Conservation (phyloP, 2,113 vertebrate genomes). For the Bungarus multicinctus region DNA sequence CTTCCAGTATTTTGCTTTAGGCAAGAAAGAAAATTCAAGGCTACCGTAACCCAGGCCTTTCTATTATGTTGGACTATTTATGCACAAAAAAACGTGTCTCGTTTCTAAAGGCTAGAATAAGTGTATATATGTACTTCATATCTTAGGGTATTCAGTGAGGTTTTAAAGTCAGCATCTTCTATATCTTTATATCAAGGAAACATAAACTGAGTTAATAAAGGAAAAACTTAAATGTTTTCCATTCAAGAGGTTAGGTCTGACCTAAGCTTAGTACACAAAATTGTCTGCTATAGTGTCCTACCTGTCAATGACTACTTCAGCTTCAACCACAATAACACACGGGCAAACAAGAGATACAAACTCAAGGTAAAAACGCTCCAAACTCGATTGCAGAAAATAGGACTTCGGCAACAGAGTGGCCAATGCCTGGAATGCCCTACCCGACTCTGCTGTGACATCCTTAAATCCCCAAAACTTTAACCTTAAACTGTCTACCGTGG, state of each 20-base stretch:
- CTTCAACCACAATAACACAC: too few relatives aligned
- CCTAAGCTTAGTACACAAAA: too few relatives aligned
- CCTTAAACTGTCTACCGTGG: too few relatives aligned
- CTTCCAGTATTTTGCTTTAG: constrained; percentile 1
- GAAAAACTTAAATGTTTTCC: neutral
- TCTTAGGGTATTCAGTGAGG: neutral
- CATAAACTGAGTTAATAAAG: neutral
- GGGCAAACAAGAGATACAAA: too few relatives aligned
- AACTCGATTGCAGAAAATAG: too few relatives aligned
- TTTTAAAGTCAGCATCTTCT: neutral
- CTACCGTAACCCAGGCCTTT: neutral
- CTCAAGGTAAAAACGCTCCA: too few relatives aligned
- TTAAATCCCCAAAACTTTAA: too few relatives aligned
- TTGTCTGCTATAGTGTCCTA: too few relatives aligned
- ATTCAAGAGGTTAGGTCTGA: neutral
- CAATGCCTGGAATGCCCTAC: too few relatives aligned
- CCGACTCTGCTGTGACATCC: too few relatives aligned
- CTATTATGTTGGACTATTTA: neutral
- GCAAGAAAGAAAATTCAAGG: neutral
- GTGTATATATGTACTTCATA: neutral
- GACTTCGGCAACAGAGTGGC: too few relatives aligned
- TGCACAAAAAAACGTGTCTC: neutral
- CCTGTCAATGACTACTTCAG: too few relatives aligned
- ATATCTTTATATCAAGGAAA: neutral
- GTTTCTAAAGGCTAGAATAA: constrained; percentile 1